Base-by-base conservation (phyloP, 2,888 invertebrate genomes). In the Acanthococcus lagerstroemiae region DNA sequence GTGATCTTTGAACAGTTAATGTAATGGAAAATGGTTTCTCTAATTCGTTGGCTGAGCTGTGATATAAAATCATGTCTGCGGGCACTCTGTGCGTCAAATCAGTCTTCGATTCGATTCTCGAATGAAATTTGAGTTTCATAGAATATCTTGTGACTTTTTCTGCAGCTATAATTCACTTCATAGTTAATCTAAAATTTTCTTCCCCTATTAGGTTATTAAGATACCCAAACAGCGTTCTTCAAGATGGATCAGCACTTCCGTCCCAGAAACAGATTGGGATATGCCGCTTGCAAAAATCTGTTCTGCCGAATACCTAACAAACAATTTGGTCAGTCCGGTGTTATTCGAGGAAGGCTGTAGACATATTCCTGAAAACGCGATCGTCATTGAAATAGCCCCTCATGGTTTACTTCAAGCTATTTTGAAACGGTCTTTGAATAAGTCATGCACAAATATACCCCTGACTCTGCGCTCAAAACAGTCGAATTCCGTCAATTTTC, bases 391-490 rank as follows among this genome's bases (percentile, higher is more conserved):
- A 76, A 84, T 95, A 65, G 92, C 93, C 0, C 94, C 94, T 0
- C 94, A 94, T 72, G 87, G 90, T 15, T 80, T 94, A 0, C 81
- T 94, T 37, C 93, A 93, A 74, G 87, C 92, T 0, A 89, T 95
- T 73, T 78, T 94, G 9, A 85, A 87, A 69, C 37, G 63, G 66
- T 66, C 69, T 0, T 79, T 80, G 71, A 78, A 84, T 37, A 70
- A 78, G 17, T 44, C 76, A 77, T n/a, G 78, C 78, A 79, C 82
- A 25, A 88, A 89, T 74, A 79, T 92, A 46, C 81, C 90, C 0
- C 78, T 94, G 1, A 90, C 90, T 57, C 84, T 87, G 74, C 81
- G 83, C 67, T 76, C 77, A 46, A 77, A 79, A 68, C 58, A 61
- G 22, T 74, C 75, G 3, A 76, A 81, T 71, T 71, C 71, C 27